These are phyloP conservation scores for Dryobota labecula DNA, from an alignment of 2,888 invertebrate species.

Conservation along the genomic window DNA sequence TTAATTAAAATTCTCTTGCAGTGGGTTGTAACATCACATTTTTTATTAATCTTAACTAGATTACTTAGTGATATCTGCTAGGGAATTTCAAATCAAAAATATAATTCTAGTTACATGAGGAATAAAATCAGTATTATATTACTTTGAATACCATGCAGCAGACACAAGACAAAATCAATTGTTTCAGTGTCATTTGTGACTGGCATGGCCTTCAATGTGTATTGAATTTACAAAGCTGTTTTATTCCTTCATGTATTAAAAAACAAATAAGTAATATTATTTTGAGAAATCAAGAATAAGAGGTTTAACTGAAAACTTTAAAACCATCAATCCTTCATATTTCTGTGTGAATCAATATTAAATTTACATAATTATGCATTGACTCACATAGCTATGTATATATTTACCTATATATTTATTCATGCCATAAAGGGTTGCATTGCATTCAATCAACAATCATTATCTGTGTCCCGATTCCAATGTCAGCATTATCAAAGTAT, in stretches of 20 bases:
- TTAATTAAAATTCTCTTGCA: constrained; percentile 24
- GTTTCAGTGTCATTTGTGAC: constrained; percentile 13
- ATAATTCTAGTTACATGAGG: background rate
- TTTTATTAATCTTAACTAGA: background rate
- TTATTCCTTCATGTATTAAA: background rate
- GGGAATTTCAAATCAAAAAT: background rate
- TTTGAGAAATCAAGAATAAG: background rate
- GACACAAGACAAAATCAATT: background rate
- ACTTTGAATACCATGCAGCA: background rate
- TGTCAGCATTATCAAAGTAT: constrained; percentile 46
- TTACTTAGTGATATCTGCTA: background rate
- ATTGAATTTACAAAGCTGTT: constrained; percentile 1
- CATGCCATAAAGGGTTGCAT: constrained; percentile 27
- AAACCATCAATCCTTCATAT: background rate
- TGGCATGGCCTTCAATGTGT: background rate
- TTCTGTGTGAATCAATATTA: background rate
- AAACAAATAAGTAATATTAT: background rate
- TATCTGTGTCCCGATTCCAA: constrained; percentile 51
- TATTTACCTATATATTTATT: background rate
- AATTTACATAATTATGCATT: background rate
- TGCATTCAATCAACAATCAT: constrained; percentile 44
- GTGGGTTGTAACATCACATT: constrained; percentile 7
- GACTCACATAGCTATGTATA: background rate
- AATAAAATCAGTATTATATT: background rate
- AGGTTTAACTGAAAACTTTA: background rate